Evolutionary conservation across 2,797 vertebrate species (phyloP).

Genomic region (Tangara arthus): DNA sequence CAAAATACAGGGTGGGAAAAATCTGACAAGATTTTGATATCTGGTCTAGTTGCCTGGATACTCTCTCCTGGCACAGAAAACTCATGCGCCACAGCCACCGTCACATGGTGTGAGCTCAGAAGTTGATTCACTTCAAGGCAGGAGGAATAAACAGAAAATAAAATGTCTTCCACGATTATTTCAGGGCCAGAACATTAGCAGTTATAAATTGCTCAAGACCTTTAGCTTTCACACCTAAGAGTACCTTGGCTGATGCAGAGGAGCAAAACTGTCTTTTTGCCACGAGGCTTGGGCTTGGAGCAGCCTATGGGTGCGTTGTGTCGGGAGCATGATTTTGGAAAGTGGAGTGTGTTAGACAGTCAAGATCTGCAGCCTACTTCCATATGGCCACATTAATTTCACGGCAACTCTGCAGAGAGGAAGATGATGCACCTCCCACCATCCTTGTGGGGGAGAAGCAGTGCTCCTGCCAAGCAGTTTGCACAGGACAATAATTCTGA

Average conservation of each 20-base stretch:
- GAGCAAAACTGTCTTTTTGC: neutral
- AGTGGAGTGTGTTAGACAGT: constrained; percentile 35
- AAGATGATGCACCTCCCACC: constrained; percentile 31
- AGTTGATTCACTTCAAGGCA: constrained; percentile 52
- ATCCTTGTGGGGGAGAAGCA: neutral
- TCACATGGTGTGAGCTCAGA: constrained; percentile 48
- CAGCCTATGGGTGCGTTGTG: neutral
- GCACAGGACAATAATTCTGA: neutral
- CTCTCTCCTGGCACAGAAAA: constrained; percentile 32
- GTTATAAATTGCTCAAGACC: constrained; percentile 13
- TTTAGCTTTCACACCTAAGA: constrained; percentile 11
- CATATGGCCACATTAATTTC: constrained; percentile 43
- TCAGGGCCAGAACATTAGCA: neutral
- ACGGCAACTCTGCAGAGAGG: rapidly evolving
- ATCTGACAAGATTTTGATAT: constrained; percentile 31
- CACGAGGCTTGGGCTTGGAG: neutral
- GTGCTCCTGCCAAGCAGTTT: neutral
- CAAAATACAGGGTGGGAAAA: constrained; percentile 41
- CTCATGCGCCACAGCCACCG: neutral
- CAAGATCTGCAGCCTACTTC: constrained; percentile 57
- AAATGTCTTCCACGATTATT: neutral
- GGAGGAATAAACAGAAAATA: constrained; percentile 50
- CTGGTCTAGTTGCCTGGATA: constrained; percentile 64
- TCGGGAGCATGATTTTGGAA: constrained; percentile 36
- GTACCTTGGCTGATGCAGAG: constrained; percentile 3